Conservation (phyloP, 2,797 vertebrate species). For the Cossypha dichroa region DNA sequence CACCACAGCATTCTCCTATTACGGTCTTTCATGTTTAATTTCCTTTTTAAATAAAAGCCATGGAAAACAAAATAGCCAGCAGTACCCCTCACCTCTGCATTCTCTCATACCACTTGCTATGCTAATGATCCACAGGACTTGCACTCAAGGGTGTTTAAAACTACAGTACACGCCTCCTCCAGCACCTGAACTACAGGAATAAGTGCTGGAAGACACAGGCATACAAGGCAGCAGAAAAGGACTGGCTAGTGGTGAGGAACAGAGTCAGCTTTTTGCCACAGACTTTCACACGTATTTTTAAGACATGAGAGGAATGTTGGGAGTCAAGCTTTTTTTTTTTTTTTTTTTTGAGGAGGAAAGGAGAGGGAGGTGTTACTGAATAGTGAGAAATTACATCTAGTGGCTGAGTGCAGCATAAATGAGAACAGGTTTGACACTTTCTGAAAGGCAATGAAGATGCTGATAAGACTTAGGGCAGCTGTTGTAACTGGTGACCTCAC, state of each 20-base stretch:
- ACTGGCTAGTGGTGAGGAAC: not conserved
- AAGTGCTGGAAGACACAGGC: not conserved
- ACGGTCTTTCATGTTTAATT: rapidly evolving
- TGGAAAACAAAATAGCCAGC: not conserved
- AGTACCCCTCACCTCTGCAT: not conserved
- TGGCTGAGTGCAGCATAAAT: not conserved
- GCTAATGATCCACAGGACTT: not conserved
- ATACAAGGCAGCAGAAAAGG: not conserved
- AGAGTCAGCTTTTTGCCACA: not conserved
- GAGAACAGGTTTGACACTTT: not conserved
- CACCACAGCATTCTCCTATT: not conserved
- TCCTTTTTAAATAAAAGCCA: not conserved
- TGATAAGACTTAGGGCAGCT: not conserved
- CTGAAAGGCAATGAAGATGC: not conserved
- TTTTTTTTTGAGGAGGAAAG: rapidly evolving
- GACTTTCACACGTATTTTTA: not conserved
- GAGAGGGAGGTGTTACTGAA: not conserved
- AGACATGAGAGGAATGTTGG: slow-evolving; percentile 26
- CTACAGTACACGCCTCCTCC: not conserved
- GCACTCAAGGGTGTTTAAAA: not conserved
- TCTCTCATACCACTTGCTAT: not conserved
- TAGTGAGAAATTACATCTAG: not conserved
- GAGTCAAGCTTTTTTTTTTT: not conserved
- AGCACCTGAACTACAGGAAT: not conserved
- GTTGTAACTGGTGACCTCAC: not conserved